phyloP scores from a whole-genome alignment of 2,113 vertebrate genomes.

The Notiomystis cincta region DNA sequence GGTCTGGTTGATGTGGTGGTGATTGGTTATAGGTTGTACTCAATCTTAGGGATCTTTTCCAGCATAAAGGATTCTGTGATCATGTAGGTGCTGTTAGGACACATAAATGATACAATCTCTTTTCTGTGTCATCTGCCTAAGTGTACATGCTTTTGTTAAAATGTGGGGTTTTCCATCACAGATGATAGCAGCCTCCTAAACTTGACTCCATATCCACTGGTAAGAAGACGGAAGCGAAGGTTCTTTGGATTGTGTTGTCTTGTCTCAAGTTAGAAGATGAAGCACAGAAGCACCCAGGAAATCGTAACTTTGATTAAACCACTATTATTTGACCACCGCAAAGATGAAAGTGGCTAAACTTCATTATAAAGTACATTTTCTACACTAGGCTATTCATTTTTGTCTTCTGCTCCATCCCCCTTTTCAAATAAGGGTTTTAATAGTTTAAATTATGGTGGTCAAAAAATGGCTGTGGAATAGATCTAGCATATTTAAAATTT shows the following conservation, averaged over 20 bases:
- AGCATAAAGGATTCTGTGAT: not conserved
- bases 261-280: constrained; percentile 85
- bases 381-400: constrained; percentile 76
- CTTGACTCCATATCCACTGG: constrained; percentile 92
- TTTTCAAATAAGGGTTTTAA: constrained; percentile 57
- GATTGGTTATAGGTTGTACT: not conserved
- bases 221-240: constrained; percentile 92
- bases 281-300: constrained; percentile 64
- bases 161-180: constrained; percentile 48
- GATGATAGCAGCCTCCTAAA: constrained; percentile 99
- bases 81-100: not conserved
- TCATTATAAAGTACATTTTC: constrained; percentile 79
- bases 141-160: not conserved
- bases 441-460: constrained; percentile 46
- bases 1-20: not conserved
- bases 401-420: not conserved
- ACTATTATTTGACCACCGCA: constrained; percentile 73
- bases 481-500: constrained; percentile 60
- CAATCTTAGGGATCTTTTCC: not conserved
- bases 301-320: constrained; percentile 68
- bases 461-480: constrained; percentile 28
- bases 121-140: not conserved
- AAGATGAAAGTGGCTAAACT: constrained; percentile 71
- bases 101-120: not conserved
- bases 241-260: constrained; percentile 98